Base-by-base conservation (phyloP, 64 coral and sea anemone species). In the Cladopsammia gracilis region DNA sequence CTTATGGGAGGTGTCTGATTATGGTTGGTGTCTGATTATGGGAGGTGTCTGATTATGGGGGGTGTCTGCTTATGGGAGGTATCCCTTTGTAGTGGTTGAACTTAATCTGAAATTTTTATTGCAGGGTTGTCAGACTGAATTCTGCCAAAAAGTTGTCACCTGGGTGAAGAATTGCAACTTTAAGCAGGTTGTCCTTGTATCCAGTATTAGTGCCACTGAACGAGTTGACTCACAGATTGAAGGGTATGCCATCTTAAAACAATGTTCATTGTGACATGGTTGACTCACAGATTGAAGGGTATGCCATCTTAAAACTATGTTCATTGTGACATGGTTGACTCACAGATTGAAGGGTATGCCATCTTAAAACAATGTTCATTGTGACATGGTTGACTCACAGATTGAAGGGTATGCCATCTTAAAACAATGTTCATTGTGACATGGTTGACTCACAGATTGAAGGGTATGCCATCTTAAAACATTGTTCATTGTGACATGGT, bases 201-300 rank as follows among this genome's bases (percentile, higher is more conserved):
- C 80, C 62, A 84, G 80, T 50, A 67, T 84, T 13, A 84, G 26
- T 84, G 80, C 80, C 9, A 84, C 43, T 24, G 80, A 84, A 19
- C 44, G 80, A 25, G 44, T 67, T 84, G 80, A 84, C 19, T 66
- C 80, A 84, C 80, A 84, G 34, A 66, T 84, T 67, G 62, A 67
- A 84, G 80, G 80, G 80, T 84, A 84, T 22, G 42, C 3, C 45
- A 58, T 43, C 12, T 56, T 2, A 11, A 11, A 9, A 53, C 15
- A 54, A 23, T 5, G 23, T 70, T 18, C 25, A 10, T 4, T 70
- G 24, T 20, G 1, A 23, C 66, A 25, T 25, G 24, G 3, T 25
- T 70, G 80, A 84, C 19, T 66, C 80, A 84, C 80, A 84, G 34
- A 66, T 84, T 67, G 62, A 67, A 84, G 80, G 80, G 80, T 84